These are phyloP conservation scores for Conomelus anceps DNA, from an alignment of 2,888 invertebrate genomes.

Conservation along the genomic window DNA sequence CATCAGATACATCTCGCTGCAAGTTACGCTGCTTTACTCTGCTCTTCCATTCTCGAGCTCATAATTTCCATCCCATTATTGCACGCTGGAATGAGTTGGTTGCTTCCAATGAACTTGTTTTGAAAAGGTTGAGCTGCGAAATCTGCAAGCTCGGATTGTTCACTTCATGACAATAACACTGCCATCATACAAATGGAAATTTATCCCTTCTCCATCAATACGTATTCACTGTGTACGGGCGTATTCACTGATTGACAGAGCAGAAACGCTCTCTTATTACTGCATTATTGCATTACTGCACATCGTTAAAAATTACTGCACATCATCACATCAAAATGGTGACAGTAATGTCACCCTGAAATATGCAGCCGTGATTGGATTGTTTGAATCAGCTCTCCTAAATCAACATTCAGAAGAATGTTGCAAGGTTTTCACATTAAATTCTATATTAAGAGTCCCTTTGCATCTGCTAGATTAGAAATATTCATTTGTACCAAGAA, in stretches of 20 bases:
- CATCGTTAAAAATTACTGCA: too few species aligned
- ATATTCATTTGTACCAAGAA: too few species aligned
- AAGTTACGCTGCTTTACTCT: background rate
- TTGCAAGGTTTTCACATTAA: too few species aligned
- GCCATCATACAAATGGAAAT: background rate
- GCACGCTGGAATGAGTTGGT: background rate
- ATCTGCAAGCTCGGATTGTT: background rate
- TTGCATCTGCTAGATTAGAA: too few species aligned
- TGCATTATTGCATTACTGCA: background rate
- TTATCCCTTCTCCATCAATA: background rate
- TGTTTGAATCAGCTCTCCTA: too few species aligned
- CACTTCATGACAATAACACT: background rate
- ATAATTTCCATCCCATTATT: background rate
- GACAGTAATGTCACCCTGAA: too few species aligned
- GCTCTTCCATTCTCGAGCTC: background rate
- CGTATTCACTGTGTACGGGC: background rate
- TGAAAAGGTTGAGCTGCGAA: background rate
- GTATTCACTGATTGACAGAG: background rate
- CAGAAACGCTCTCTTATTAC: background rate
- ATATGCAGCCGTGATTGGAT: too few species aligned
- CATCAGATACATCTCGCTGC: background rate
- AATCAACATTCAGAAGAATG: too few species aligned
- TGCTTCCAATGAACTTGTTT: background rate
- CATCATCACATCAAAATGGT: too few species aligned
- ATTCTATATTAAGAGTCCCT: too few species aligned